Conservation (phyloP, 2,113 vertebrate genomes). For the Pachycephala philippinensis region DNA sequence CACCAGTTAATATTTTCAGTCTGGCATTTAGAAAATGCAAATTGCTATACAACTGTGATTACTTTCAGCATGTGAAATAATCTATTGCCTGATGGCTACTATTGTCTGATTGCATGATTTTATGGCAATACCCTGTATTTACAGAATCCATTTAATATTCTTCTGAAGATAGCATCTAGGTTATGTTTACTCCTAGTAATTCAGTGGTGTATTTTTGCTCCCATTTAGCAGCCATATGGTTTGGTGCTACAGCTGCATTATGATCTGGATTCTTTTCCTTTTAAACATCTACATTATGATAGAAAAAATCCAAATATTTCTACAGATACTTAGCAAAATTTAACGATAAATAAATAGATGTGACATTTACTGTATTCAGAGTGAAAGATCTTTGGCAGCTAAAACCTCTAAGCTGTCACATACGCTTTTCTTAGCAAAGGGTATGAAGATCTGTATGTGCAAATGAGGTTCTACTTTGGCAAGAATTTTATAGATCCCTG, state of each 20-base stretch:
- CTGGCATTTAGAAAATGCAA: slow-evolving; percentile 35
- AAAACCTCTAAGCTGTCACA: slow-evolving; percentile 79
- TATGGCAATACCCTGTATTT: slow-evolving; percentile 29
- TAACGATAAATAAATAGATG: slow-evolving; percentile 80
- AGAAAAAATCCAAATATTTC: slow-evolving; percentile 73
- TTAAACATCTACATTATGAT: slow-evolving; percentile 61
- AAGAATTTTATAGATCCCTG: slow-evolving; percentile 74
- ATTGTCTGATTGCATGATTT: slow-evolving; percentile 30
- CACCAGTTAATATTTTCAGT: slow-evolving; percentile 32
- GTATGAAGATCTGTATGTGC: slow-evolving; percentile 78
- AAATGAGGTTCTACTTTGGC: slow-evolving; percentile 79
- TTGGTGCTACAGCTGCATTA: slow-evolving; percentile 66
- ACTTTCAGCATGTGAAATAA: slow-evolving; percentile 35
- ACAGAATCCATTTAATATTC: slow-evolving; percentile 53
- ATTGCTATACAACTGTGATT: slow-evolving; percentile 39
- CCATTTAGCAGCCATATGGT: slow-evolving; percentile 56
- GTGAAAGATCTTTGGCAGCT: slow-evolving; percentile 82
- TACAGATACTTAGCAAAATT: slow-evolving; percentile 76
- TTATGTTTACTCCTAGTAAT: slow-evolving; percentile 57
- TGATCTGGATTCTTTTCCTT: slow-evolving; percentile 61
- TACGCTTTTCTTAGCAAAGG: slow-evolving; percentile 77
- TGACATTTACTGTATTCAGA: slow-evolving; percentile 81
- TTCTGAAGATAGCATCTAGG: slow-evolving; percentile 34
- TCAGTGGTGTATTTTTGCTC: slow-evolving; percentile 38
- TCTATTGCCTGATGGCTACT: slow-evolving; percentile 23